Conservation (phyloP, 2,888 invertebrate species). For the Hydraecia micacea region DNA sequence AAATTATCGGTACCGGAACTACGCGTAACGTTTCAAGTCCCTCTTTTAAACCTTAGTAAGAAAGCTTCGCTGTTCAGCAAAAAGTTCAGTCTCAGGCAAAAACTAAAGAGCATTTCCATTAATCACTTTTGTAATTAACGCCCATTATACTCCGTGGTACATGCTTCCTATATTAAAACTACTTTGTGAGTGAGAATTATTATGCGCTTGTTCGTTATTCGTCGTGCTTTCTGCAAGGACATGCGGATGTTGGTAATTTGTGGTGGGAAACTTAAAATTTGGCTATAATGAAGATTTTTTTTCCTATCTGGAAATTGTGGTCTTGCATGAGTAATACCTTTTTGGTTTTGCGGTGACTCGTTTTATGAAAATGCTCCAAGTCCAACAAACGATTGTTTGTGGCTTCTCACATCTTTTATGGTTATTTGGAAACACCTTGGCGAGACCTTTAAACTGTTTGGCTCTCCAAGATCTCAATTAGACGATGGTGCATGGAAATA, state of each 20-base stretch:
- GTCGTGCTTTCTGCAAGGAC: slow-evolving; percentile 72
- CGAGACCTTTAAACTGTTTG: background rate
- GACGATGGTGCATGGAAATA: background rate
- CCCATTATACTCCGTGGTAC: slow-evolving; percentile 31
- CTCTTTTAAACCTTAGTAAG: background rate
- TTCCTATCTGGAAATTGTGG: background rate
- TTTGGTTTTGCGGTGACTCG: background rate
- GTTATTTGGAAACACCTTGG: background rate
- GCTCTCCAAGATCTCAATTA: background rate
- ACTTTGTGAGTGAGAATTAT: slow-evolving; percentile 45
- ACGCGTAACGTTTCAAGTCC: too few species aligned
- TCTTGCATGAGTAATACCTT: background rate
- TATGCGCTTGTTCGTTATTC: slow-evolving; percentile 48
- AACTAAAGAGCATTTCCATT: slow-evolving; percentile 37
- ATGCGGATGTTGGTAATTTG: slow-evolving; percentile 66
- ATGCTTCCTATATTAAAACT: slow-evolving; percentile 54
- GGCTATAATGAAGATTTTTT: slow-evolving; percentile 2
- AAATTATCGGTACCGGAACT: too few species aligned
- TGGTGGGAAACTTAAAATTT: slow-evolving; percentile 9
- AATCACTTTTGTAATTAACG: slow-evolving; percentile 56
- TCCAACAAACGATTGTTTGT: background rate
- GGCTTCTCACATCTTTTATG: background rate
- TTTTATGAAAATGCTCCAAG: background rate
- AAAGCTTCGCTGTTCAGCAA: slow-evolving; percentile 21
- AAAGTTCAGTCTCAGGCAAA: slow-evolving; percentile 28